Evolutionary conservation across 1,140 invertebrate species (phyloP).

Genomic region (Bradynema listronoti): DNA sequence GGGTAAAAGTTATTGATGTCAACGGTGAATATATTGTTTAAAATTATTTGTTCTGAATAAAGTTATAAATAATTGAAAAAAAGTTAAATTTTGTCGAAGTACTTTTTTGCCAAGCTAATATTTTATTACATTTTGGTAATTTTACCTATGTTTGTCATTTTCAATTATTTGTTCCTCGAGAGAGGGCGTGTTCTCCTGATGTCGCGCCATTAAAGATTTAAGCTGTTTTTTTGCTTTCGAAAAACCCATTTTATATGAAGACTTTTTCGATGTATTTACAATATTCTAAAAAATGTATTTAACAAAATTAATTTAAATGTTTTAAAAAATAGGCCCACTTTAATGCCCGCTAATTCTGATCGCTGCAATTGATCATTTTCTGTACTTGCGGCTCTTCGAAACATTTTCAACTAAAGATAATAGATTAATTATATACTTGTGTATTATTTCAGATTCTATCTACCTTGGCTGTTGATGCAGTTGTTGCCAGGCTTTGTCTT

Average conservation of each 20-base stretch:
- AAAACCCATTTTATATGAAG: conserved; percentile 36
- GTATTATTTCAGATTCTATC: neutral
- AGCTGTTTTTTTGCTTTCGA: conserved; percentile 57
- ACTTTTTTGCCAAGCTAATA: no score
- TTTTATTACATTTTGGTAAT: no score
- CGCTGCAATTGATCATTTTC: conserved; percentile 43
- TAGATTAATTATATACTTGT: conserved; percentile 9
- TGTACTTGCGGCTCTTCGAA: conserved; percentile 49
- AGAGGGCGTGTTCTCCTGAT: no score
- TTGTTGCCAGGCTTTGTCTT: conserved; percentile 47
- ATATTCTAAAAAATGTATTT: conserved; percentile 1
- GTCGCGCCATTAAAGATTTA: conserved; percentile 45
- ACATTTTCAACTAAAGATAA: conserved; percentile 40
- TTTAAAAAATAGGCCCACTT: neutral
- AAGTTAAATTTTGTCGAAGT: no score
- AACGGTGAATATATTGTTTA: no score
- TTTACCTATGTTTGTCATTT: no score
- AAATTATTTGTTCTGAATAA: no score
- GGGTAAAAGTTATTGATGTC: no score
- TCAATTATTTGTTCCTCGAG: no score
- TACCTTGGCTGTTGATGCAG: conserved; percentile 48
- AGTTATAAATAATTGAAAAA: no score
- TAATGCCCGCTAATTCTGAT: conserved; percentile 14
- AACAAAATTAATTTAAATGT: neutral
- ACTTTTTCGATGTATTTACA: conserved; percentile 1